Percentiles rank a stretch among this genome's conserved stretches.
phyloP scores from a whole-genome alignment of 2,113 vertebrate genomes.

The Synchiropus splendidus region DNA sequence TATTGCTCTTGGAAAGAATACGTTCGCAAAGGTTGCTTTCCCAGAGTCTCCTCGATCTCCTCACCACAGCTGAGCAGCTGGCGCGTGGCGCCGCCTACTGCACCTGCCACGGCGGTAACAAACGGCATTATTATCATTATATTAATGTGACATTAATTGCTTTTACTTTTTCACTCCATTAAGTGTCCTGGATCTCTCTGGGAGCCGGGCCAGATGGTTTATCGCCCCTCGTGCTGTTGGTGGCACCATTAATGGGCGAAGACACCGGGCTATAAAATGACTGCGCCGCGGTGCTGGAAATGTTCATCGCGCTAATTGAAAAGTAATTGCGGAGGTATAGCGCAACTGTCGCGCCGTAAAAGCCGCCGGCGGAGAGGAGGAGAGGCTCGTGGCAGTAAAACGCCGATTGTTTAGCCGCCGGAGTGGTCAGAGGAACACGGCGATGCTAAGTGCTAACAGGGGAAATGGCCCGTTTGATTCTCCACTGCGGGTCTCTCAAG shows the following conservation, averaged over 20 bases:
- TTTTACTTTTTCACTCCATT: constrained; percentile 82
- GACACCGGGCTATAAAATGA: constrained; percentile 77
- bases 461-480: constrained; percentile 43
- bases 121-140: constrained; percentile 77
- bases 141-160: constrained; percentile 83
- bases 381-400: constrained; percentile 35
- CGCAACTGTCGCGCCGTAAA: constrained; percentile 71
- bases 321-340: constrained; percentile 77
- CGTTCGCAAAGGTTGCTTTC: too few relatives aligned
- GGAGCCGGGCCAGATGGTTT: constrained; percentile 75
- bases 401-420: constrained; percentile 54
- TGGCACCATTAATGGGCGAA: constrained; percentile 72
- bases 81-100: constrained; percentile 36
- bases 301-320: constrained; percentile 76
- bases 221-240: constrained; percentile 71
- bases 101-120: constrained; percentile 52
- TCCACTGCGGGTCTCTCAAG: background rate
- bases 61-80: constrained; percentile 21
- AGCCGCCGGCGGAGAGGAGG: constrained; percentile 55
- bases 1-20: too few relatives aligned
- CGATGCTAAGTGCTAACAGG: constrained; percentile 42
- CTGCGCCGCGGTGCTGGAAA: constrained; percentile 70
- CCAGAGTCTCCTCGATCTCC: too few relatives aligned
- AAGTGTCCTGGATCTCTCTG: constrained; percentile 74
- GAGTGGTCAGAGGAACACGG: constrained; percentile 37